Evolutionary conservation across 2,113 vertebrate genomes (phyloP).

Genomic region (Egretta garzetta): DNA sequence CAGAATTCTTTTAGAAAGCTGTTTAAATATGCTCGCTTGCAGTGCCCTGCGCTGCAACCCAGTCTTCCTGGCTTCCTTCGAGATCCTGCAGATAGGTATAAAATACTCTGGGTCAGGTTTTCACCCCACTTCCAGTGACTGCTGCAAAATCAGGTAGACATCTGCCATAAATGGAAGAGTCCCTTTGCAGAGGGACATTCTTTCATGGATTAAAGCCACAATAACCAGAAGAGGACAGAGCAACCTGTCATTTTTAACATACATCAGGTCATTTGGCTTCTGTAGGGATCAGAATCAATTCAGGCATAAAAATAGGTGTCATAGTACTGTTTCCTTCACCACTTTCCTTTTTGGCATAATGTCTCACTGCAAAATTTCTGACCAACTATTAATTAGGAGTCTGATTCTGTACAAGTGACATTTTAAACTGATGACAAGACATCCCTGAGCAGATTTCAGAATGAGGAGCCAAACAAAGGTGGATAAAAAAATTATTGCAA

Average conservation of each 20-base stretch:
- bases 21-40: neutral
- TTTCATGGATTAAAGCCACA: neutral
- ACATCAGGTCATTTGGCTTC: neutral
- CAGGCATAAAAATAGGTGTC: neutral
- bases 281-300: neutral
- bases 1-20: neutral
- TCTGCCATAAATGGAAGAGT: neutral
- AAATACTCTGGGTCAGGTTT: neutral
- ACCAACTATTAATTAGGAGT: neutral
- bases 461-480: neutral
- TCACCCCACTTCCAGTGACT: neutral
- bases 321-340: neutral
- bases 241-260: neutral
- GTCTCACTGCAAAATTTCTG: neutral
- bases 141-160: neutral
- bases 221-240: neutral
- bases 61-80: neutral
- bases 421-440: neutral
- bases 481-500: neutral
- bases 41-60: neutral
- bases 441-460: neutral
- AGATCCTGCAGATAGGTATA: neutral
- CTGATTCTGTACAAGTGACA: neutral
- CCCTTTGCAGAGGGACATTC: neutral
- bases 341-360: neutral